phyloP scores from a whole-genome alignment of 2,797 vertebrate genomes.

The Enteromius mattozi region DNA sequence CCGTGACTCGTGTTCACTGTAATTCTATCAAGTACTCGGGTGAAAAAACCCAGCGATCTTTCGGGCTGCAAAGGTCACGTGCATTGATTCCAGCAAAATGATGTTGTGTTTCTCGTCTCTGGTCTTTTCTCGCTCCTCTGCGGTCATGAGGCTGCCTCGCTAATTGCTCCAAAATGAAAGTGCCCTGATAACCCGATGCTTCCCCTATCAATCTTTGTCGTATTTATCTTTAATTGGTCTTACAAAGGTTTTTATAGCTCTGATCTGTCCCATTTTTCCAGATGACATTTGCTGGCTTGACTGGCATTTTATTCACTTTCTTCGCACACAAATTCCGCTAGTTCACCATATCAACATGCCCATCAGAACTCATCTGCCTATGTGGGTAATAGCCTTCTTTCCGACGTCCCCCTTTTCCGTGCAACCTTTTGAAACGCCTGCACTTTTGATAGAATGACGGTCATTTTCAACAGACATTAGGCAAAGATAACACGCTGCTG shows the following conservation, averaged over 20 bases:
- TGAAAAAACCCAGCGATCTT: constrained; percentile 55
- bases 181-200: constrained; percentile 68
- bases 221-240: constrained; percentile 75
- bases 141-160: constrained; percentile 60
- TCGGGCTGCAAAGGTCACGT: constrained; percentile 69
- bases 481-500: constrained; percentile 59
- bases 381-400: constrained; percentile 65
- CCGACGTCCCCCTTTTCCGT: constrained; percentile 59
- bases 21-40: constrained; percentile 50
- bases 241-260: constrained; percentile 56
- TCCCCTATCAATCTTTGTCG: constrained; percentile 61
- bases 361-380: constrained; percentile 71
- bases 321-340: constrained; percentile 68
- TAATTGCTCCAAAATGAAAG: constrained; percentile 74
- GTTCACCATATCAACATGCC: constrained; percentile 67
- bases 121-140: constrained; percentile 60
- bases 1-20: constrained; percentile 59
- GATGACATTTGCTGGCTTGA: constrained; percentile 71
- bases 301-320: constrained; percentile 73
- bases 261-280: constrained; percentile 60
- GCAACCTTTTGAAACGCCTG: constrained; percentile 69
- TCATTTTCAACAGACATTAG: constrained; percentile 64
- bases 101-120: constrained; percentile 65
- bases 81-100: constrained; percentile 69
- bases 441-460: constrained; percentile 67